A percentile compares a stretch with the other conserved stretches of the same genome.
These are phyloP conservation scores for Mastomys coucha DNA, from an alignment of 2,113 vertebrate genomes.

Conservation along the genomic window DNA sequence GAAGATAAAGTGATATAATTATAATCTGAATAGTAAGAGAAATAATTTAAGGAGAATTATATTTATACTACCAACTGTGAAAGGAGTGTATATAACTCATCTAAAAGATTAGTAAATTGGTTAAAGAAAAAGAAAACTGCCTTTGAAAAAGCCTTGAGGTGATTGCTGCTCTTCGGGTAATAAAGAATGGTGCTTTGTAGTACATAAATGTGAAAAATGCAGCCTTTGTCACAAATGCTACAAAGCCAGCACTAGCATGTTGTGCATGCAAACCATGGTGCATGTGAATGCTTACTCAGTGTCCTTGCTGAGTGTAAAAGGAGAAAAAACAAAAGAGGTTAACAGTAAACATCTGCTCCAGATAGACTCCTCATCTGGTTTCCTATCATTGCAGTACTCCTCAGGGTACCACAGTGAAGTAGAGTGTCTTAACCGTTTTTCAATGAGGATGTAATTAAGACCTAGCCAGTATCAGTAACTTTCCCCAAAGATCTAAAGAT, in stretches of 20 bases:
- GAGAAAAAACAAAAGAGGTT: not conserved
- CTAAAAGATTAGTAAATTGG: not conserved
- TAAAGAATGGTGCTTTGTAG: not conserved
- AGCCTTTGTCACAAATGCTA: not conserved
- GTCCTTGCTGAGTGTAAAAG: not conserved
- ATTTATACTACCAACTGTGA: not conserved
- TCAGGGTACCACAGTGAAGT: not conserved
- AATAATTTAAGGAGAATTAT: constrained; percentile 5
- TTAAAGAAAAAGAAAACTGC: constrained; percentile 12
- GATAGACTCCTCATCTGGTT: not conserved
- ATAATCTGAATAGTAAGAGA: not conserved
- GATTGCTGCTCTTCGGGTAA: not conserved
- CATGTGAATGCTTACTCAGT: not conserved
- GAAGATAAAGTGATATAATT: not conserved
- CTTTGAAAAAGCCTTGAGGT: not conserved
- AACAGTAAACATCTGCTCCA: not conserved
- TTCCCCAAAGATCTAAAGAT: not conserved
- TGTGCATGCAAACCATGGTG: not conserved
- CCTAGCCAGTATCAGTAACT: not conserved
- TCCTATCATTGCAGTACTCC: not conserved
- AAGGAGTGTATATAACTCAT: not conserved
- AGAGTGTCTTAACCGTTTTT: not conserved
- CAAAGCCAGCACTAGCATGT: too few relatives aligned
- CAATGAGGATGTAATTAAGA: not conserved
- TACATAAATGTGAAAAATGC: not conserved